Conservation (phyloP, 2,113 vertebrate genomes). For the Xyrauchen texanus region DNA sequence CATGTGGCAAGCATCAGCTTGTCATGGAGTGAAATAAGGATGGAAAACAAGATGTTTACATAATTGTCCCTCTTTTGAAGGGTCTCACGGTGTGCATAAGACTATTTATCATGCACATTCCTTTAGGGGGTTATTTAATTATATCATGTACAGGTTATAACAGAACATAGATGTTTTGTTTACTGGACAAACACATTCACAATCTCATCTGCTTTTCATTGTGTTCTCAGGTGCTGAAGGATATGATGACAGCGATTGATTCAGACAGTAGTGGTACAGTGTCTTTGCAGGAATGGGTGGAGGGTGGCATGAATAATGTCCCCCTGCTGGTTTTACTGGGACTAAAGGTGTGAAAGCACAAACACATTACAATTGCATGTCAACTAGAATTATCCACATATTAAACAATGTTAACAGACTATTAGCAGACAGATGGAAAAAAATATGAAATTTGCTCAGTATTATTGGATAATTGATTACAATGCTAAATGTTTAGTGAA, state of each 20-base stretch:
- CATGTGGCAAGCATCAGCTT: background rate
- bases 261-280: conserved; percentile 85
- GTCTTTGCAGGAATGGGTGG: conserved; percentile 87
- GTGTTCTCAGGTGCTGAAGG: conserved; percentile 81
- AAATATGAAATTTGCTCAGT: background rate
- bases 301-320: conserved; percentile 87
- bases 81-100: background rate
- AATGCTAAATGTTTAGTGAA: too few relatives aligned
- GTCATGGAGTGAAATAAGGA: background rate
- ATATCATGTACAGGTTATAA: background rate
- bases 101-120: background rate
- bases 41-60: background rate
- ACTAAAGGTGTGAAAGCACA: conserved; percentile 73
- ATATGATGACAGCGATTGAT: conserved; percentile 92
- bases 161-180: too few relatives aligned
- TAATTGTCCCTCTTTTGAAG: background rate
- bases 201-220: background rate
- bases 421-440: background rate
- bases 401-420: background rate
- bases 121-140: background rate
- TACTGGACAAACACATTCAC: background rate
- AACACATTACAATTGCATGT: background rate
- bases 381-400: background rate
- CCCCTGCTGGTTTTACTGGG: conserved; percentile 90
- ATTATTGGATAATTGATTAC: too few relatives aligned